Evolutionary conservation across 2,113 vertebrate species (phyloP).

Genomic region (Cephalopterus ornatus): DNA sequence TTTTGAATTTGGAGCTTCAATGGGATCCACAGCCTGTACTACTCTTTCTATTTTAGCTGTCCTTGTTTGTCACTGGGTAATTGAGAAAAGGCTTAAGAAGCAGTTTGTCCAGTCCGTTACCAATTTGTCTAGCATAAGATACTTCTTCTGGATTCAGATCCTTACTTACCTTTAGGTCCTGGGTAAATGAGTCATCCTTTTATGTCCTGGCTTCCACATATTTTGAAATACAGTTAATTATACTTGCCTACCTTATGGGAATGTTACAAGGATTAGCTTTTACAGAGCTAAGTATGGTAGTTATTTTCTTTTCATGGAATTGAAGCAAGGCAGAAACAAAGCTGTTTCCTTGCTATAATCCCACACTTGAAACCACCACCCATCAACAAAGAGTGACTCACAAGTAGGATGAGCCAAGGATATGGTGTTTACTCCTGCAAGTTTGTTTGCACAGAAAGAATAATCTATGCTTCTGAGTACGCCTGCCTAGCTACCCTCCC

Average conservation of each 20-base stretch:
- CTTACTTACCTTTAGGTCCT: not conserved
- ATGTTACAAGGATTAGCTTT: not conserved
- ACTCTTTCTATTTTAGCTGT: not conserved
- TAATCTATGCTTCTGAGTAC: not conserved
- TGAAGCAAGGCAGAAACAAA: slow-evolving; percentile 30
- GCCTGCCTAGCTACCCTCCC: not conserved
- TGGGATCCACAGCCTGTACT: not conserved
- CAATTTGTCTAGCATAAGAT: not conserved
- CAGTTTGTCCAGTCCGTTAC: not conserved
- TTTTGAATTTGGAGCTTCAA: not conserved
- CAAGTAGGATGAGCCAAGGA: not conserved
- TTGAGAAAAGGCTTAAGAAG: not conserved
- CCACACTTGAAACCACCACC: slow-evolving; percentile 21
- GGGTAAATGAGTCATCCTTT: not conserved
- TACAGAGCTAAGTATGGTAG: not conserved
- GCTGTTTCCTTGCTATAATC: slow-evolving; percentile 3
- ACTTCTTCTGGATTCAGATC: not conserved
- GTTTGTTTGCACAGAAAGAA: slow-evolving; percentile 51
- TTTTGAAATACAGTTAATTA: slow-evolving; percentile 14
- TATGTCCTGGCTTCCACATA: not conserved
- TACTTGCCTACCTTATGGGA: not conserved
- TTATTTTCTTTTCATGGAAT: not conserved
- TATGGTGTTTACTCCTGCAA: slow-evolving; percentile 10
- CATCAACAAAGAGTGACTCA: slow-evolving; percentile 55
- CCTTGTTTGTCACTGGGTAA: not conserved